phyloP scores from a whole-genome alignment of 2,888 invertebrate species.

The Malachius bipustulatus region DNA sequence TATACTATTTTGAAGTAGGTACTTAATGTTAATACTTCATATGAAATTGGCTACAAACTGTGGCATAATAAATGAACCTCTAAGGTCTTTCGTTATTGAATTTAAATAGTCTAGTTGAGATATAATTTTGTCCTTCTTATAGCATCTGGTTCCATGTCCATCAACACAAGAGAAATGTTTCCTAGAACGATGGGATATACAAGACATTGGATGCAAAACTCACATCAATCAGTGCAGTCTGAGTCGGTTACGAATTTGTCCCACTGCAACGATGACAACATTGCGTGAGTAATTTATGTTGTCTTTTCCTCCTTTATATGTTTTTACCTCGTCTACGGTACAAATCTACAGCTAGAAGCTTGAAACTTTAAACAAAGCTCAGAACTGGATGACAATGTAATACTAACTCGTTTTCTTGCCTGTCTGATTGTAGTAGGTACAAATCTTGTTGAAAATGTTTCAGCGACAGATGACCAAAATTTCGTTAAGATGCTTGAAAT shows the following conservation, averaged over 20 bases:
- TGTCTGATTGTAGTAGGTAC: neutral
- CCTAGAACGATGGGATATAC: conserved; percentile 28
- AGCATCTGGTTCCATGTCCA: conserved; percentile 36
- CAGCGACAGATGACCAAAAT: too few relatives aligned
- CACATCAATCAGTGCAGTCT: conserved; percentile 22
- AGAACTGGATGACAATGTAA: too few relatives aligned
- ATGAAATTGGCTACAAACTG: too few relatives aligned
- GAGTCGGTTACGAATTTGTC: conserved; percentile 26
- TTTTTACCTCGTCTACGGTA: too few relatives aligned
- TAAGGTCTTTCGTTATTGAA: too few relatives aligned
- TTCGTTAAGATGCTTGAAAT: neutral
- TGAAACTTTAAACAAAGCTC: too few relatives aligned
- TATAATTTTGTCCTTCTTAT: conserved; percentile 20
- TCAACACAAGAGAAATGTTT: conserved; percentile 32
- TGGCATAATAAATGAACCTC: too few relatives aligned
- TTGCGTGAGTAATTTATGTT: neutral
- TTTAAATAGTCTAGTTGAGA: too few relatives aligned
- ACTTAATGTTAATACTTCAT: too few relatives aligned
- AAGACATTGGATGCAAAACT: conserved; percentile 27
- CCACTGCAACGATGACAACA: conserved; percentile 11
- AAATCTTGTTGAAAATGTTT: neutral
- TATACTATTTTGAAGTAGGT: too few relatives aligned
- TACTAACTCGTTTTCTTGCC: neutral
- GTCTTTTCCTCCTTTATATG: neutral
- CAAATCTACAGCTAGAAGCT: too few relatives aligned